Base-by-base conservation (phyloP, 23 tunicate genomes). In the Ascidia mentula region DNA sequence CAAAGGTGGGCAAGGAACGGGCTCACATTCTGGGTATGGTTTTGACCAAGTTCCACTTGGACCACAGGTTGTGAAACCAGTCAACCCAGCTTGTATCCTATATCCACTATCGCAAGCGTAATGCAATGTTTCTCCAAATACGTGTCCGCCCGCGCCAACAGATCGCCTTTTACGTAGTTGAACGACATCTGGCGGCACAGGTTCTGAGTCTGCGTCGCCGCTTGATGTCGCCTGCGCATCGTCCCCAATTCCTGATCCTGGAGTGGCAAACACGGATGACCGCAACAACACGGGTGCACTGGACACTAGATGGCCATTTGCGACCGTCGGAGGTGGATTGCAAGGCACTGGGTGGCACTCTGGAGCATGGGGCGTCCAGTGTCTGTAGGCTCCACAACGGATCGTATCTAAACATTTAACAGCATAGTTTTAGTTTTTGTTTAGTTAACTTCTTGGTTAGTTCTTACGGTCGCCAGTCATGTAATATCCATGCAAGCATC, bases 301-400 rank as follows among this genome's bases (percentile, higher is more conserved):
- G 1, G 65, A 53, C 22, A 53, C 28, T 20, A 3, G 65, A 53
- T 28, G 60, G 18, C 82, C 92, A 69, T 86, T 86, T 4, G 34
- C 17, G 7, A 82, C 53, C 22, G 20, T 37, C 3, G 92, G 84
- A 0, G 88, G 88, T 8, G 31, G 9, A 34, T 83, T 83, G 72
- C 98, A 93, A 20, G 89, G 40, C 59, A 93, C 87, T 20, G 98
- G 92, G 26, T 53, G 59, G 77, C 98, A 93, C 7, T 37, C 35
- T 0, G 98, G 98, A 4, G 88, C 39, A 13, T 34, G 20, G 20
- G 80, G 79, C 24, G 60, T 37, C 98, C 98, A 93, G 42, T 65
- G 40, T 40, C 85, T 81, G 70, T 84, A 71, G 4, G 69, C 45
- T 9, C 71, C 32, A 72, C 93, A 88, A 59, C 74, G 75, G 26